Evolutionary conservation across 2,888 invertebrate genomes (phyloP).

Genomic region (Gibbula magus): DNA sequence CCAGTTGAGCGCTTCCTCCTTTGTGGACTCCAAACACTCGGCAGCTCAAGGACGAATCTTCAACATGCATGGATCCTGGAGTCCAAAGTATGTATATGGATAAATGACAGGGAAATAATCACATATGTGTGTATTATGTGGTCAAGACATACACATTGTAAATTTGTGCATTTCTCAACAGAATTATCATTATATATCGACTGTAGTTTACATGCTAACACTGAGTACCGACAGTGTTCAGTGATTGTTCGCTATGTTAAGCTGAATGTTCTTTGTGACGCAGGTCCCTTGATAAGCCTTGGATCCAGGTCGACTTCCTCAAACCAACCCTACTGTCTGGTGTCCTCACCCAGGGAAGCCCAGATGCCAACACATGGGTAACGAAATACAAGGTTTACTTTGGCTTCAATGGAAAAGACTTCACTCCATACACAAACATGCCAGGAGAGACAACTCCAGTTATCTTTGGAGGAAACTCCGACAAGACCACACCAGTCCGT

Average conservation of each 20-base stretch:
- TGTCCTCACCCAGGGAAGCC: slow-evolving; percentile 60
- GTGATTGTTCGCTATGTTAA: too few relatives aligned
- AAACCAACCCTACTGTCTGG: slow-evolving; percentile 59
- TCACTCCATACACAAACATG: slow-evolving; percentile 52
- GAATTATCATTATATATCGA: too few relatives aligned
- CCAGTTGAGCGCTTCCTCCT: slow-evolving; percentile 56
- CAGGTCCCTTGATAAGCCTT: slow-evolving; percentile 41
- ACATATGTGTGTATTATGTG: background rate
- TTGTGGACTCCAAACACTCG: slow-evolving; percentile 34
- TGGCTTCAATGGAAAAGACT: slow-evolving; percentile 59
- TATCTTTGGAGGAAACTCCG: slow-evolving; percentile 54
- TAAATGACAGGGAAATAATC: background rate
- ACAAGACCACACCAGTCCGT: slow-evolving; percentile 49
- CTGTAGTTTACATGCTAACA: too few relatives aligned
- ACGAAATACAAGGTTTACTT: slow-evolving; percentile 51
- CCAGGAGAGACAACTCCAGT: slow-evolving; percentile 49
- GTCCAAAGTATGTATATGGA: slow-evolving; percentile 49
- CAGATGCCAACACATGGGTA: slow-evolving; percentile 50
- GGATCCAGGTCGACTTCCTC: slow-evolving; percentile 61
- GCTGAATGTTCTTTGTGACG: too few relatives aligned
- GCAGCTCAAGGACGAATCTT: slow-evolving; percentile 54
- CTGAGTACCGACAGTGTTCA: too few relatives aligned
- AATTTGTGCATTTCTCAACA: too few relatives aligned
- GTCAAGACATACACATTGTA: too few relatives aligned
- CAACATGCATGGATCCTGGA: slow-evolving; percentile 53